These are phyloP conservation scores for Atherinosoma microstoma DNA, from an alignment of 2,797 vertebrate species.

Conservation along the genomic window DNA sequence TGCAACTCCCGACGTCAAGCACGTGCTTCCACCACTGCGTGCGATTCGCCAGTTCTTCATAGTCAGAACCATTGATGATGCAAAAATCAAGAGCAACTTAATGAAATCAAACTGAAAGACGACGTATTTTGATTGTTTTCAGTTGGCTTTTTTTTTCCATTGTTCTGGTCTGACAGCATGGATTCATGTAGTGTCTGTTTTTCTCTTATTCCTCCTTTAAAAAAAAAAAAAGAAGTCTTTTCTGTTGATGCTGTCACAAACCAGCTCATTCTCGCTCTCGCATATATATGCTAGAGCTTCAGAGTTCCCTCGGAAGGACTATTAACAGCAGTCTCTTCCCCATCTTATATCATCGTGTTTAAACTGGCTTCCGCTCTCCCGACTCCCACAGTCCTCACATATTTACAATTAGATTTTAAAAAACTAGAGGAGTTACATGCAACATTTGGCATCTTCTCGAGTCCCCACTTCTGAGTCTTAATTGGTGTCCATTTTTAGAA, in stretches of 20 bases:
- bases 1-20: not conserved
- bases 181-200: conserved; percentile 37
- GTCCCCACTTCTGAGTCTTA: conserved; percentile 67
- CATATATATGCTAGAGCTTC: conserved; percentile 16
- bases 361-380: conserved; percentile 47
- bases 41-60: conserved; percentile 35
- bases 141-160: conserved; percentile 71
- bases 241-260: conserved; percentile 8
- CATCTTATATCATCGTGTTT: conserved; percentile 16
- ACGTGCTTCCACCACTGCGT: conserved; percentile 13
- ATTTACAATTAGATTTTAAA: conserved; percentile 73
- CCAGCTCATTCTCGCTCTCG: conserved; percentile 24
- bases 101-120: conserved; percentile 61
- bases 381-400: conserved; percentile 44
- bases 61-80: conserved; percentile 28
- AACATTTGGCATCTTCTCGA: conserved; percentile 85
- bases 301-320: conserved; percentile 28
- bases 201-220: not conserved
- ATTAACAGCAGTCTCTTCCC: not conserved
- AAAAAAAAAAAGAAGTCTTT: conserved; percentile 13
- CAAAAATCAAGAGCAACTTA: conserved; percentile 37
- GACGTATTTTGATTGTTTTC: conserved; percentile 67
- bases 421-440: conserved; percentile 85
- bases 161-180: conserved; percentile 53
- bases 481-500: conserved; percentile 75